phyloP scores from a whole-genome alignment of 2,888 invertebrate species.

The Parnassius mnemosyne region DNA sequence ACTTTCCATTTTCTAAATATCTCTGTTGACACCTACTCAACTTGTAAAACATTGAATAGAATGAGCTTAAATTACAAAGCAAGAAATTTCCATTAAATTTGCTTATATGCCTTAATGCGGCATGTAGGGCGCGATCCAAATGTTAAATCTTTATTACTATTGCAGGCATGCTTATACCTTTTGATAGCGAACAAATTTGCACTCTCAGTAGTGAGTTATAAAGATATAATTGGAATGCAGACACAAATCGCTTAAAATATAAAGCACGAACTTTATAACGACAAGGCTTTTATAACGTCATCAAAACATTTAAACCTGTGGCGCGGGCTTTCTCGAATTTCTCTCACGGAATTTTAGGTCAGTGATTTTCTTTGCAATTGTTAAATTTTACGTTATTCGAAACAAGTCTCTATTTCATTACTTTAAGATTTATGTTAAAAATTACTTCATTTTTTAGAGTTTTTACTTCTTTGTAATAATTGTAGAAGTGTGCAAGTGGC shows the following conservation, averaged over 20 bases:
- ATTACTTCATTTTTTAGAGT: not conserved
- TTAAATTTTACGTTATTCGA: conserved; percentile 15
- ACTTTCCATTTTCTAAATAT: not conserved
- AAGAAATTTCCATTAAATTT: conserved; percentile 32
- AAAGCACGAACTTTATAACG: conserved; percentile 55
- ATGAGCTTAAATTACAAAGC: conserved; percentile 21
- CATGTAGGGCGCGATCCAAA: conserved; percentile 41
- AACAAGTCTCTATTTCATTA: conserved; percentile 23
- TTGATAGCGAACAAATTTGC: conserved; percentile 12
- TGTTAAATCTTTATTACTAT: conserved; percentile 44
- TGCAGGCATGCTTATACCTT: conserved; percentile 33
- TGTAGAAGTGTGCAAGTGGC: conserved; percentile 3
- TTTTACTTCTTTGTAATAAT: conserved; percentile 5
- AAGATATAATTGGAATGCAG: conserved; percentile 30
- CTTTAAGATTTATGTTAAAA: not conserved
- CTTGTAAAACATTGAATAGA: conserved; percentile 26
- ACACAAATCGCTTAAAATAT: conserved; percentile 45
- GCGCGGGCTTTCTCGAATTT: conserved; percentile 42
- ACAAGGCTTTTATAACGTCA: conserved; percentile 61
- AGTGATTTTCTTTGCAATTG: conserved; percentile 7
- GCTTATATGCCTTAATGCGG: conserved; percentile 42
- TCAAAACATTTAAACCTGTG: conserved; percentile 60
- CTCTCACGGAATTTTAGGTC: conserved; percentile 41
- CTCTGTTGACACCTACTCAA: conserved; percentile 6
- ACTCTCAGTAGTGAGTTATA: conserved; percentile 22